Evolutionary conservation across 2,113 vertebrate genomes (phyloP), one percentile per base, ranked within the genome.

Genomic region (Xerus inauris): DNA sequence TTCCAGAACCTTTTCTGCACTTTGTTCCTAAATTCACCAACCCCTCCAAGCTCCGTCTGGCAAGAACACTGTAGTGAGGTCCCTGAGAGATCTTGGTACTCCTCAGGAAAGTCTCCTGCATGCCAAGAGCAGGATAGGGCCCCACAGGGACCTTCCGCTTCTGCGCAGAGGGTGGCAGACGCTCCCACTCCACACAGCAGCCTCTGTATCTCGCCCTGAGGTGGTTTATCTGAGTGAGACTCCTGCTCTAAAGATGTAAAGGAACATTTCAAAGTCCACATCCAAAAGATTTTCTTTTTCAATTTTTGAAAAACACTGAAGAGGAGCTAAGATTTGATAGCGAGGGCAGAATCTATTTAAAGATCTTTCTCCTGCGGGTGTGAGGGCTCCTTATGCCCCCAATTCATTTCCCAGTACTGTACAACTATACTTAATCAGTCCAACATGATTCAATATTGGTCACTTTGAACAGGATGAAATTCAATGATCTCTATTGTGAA

Each of bases 261-360:
- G 35, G 11, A 28, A 6, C 22, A 35, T 45, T 65, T 40, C 26
- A 84, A 40, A 85, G 22, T 24, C 7, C n/a, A 91, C 1, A 4
- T 71, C 35, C 47, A 47, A 67, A 77, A 89, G 22, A 75, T 1
- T 13, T 17, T 35, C 49, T 57, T 57, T 20, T 57, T 22, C 24
- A 22, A 62, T 62, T 62, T 62, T 62, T 62, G 38, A 17, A 71
- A 91, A 89, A 42, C 35, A 80, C 10, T 59, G 38, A 91, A 82
- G 35, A 8, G 80, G 3, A 87, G 19, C 45, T 87, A 84, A 85
- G 54, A 30, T 76, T 45, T 83, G 35, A 81, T 0, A 45, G n/a
- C 30, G 73, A 80, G 13, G 14, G 64, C n/a, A 69, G 64, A 86
- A 65, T 90, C 73, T 72, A 67, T 69, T 93, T 92, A 72, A 20